Evolutionary conservation across 2,888 invertebrate species (phyloP).

Genomic region (Mythimna lalbum): DNA sequence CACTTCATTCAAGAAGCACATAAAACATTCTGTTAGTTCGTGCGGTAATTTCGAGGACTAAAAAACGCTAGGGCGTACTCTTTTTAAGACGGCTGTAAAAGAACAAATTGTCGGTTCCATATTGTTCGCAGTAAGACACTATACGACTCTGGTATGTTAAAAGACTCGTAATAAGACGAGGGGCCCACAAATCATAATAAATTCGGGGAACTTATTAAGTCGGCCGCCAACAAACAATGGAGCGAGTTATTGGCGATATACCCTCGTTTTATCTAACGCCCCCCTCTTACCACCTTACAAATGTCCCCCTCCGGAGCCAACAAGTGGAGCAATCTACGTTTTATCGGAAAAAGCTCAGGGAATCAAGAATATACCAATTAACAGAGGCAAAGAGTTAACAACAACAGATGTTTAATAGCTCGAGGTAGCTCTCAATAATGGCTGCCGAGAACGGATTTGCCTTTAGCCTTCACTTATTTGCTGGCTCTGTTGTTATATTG

Average conservation of each 20-base stretch:
- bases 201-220: conserved; percentile 89
- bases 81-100: conserved; percentile 75
- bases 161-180: conserved; percentile 85
- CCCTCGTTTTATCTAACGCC: conserved; percentile 85
- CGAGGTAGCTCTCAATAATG: conserved; percentile 64
- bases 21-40: conserved; percentile 69
- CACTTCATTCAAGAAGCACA: conserved; percentile 64
- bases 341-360: conserved; percentile 87
- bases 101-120: conserved; percentile 73
- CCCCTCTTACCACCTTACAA: conserved; percentile 68
- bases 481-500: conserved; percentile 41
- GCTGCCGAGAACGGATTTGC: conserved; percentile 54
- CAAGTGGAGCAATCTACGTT: conserved; percentile 86
- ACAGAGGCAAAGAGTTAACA: conserved; percentile 77
- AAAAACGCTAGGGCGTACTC: conserved; percentile 67
- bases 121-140: conserved; percentile 71
- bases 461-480: conserved; percentile 56
- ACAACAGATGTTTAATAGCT: conserved; percentile 71
- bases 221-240: conserved; percentile 89
- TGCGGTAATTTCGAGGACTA: conserved; percentile 66
- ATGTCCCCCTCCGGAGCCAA: conserved; percentile 72
- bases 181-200: conserved; percentile 89
- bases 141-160: conserved; percentile 77
- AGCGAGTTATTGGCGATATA: conserved; percentile 89
- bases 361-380: conserved; percentile 87